phyloP scores from a whole-genome alignment of 2,113 vertebrate genomes.

The Ochotona curzoniae region DNA sequence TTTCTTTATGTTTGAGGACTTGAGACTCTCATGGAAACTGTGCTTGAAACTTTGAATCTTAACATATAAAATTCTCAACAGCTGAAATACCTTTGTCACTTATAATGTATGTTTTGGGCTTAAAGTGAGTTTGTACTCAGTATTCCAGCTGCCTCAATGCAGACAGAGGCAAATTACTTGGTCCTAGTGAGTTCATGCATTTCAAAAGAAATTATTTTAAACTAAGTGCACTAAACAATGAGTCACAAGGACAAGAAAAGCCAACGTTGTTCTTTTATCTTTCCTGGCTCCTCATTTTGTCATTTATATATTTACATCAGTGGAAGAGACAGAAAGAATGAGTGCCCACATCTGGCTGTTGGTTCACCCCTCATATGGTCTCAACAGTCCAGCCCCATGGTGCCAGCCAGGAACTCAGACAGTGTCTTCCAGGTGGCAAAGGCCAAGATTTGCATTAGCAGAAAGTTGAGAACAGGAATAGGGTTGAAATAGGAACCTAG shows the following conservation, averaged over 20 bases:
- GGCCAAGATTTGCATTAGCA: no score
- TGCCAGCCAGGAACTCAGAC: no score
- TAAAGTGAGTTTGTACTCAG: background rate
- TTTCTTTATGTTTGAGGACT: background rate
- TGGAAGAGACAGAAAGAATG: no score
- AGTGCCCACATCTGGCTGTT: no score
- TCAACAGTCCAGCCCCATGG: no score
- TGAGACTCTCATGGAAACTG: background rate
- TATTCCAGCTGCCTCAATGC: background rate
- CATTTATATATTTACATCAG: no score
- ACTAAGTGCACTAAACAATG: background rate
- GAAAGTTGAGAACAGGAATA: no score
- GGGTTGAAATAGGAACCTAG: no score
- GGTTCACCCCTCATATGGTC: no score
- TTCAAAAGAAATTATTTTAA: constrained; percentile 50
- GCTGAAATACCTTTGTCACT: background rate
- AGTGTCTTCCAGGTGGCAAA: no score
- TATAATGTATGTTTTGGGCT: background rate
- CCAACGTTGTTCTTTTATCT: background rate
- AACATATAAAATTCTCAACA: background rate
- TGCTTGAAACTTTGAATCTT: constrained; percentile 37
- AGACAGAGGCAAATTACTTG: background rate
- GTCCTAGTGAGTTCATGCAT: background rate
- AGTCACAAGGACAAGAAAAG: background rate
- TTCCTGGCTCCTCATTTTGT: no score